A percentile compares a stretch with the other conserved stretches of the same genome.
These are phyloP conservation scores for Ips nitidus DNA, from an alignment of 1,140 invertebrate genomes.

Conservation along the genomic window DNA sequence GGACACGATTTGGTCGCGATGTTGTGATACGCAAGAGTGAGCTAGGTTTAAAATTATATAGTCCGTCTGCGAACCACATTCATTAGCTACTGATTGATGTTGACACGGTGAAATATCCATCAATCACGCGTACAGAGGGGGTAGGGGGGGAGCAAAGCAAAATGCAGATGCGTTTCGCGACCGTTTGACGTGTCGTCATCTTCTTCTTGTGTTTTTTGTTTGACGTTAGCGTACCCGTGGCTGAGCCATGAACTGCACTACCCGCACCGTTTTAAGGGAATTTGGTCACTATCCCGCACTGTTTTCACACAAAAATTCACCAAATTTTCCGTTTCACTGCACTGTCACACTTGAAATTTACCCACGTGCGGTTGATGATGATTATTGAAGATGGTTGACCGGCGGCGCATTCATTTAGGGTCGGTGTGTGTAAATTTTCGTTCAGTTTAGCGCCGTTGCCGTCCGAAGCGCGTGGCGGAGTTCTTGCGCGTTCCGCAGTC, in stretches of 20 bases:
- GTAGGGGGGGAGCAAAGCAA: neutral
- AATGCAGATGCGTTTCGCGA: conserved; percentile 15
- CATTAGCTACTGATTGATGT: conserved; percentile 38
- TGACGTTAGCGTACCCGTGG: conserved; percentile 59
- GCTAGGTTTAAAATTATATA: conserved; percentile 33
- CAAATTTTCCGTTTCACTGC: conserved; percentile 44
- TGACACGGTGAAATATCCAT: conserved; percentile 28
- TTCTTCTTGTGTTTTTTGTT: conserved; percentile 16
- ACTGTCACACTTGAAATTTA: conserved; percentile 43
- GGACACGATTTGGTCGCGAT: conserved; percentile 7
- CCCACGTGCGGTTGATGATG: conserved; percentile 37
- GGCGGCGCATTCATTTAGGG: conserved; percentile 45
- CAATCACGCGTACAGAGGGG: conserved; percentile 19
- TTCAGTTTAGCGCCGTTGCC: conserved; percentile 41
- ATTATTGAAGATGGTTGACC: conserved; percentile 37
- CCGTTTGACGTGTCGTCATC: conserved; percentile 38
- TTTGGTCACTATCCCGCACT: conserved; percentile 52
- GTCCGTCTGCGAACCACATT: conserved; percentile 28
- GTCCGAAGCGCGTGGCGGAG: conserved; percentile 51
- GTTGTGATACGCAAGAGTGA: conserved; percentile 30
- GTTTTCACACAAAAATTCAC: conserved; percentile 38
- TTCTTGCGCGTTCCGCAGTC: conserved; percentile 65
- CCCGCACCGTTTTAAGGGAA: conserved; percentile 52
- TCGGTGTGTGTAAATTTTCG: conserved; percentile 40
- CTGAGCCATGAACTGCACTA: conserved; percentile 66